A percentile compares a stretch with the other conserved stretches of the same genome.
phyloP scores from a whole-genome alignment of 1,140 invertebrate genomes.

The Drusus annulatus region DNA sequence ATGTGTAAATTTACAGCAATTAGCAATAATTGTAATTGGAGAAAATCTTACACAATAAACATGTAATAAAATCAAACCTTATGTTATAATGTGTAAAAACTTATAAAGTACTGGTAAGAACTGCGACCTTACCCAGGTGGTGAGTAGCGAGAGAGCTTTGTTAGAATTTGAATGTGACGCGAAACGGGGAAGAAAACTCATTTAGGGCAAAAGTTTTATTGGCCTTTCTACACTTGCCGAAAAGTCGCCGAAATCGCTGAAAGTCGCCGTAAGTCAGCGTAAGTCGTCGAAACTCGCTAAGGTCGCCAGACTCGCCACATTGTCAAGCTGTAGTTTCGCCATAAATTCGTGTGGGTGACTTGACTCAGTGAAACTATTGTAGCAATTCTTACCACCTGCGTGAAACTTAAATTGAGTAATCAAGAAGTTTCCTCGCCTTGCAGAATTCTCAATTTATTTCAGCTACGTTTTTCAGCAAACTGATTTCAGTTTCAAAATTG shows the following conservation, averaged over 20 bases:
- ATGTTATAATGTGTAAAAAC: too few relatives aligned
- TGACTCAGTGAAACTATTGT: conserved; percentile 36
- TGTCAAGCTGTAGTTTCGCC: not conserved
- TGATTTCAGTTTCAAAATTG: conserved; percentile 37
- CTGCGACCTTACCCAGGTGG: too few relatives aligned
- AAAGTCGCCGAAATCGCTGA: too few relatives aligned
- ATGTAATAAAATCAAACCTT: too few relatives aligned
- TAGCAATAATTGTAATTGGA: too few relatives aligned
- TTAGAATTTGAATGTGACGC: not conserved
- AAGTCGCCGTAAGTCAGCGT: not conserved
- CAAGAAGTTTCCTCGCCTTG: conserved; percentile 33
- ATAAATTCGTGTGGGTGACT: conserved; percentile 26
- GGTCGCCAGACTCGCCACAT: conserved; percentile 18
- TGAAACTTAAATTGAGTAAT: conserved; percentile 49
- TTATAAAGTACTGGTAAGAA: too few relatives aligned
- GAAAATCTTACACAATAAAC: too few relatives aligned
- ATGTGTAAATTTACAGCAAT: too few relatives aligned
- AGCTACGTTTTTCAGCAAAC: conserved; percentile 42
- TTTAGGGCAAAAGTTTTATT: too few relatives aligned
- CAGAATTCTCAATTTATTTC: conserved; percentile 41
- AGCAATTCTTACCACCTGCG: conserved; percentile 30
- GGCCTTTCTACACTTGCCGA: not conserved
- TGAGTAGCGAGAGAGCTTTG: too few relatives aligned
- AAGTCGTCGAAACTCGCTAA: too few relatives aligned
- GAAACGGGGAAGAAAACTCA: not conserved